Percentiles rank a stretch among this genome's conserved stretches.
phyloP scores from a whole-genome alignment of 2,113 vertebrate species.

The Ciconia maguari region DNA sequence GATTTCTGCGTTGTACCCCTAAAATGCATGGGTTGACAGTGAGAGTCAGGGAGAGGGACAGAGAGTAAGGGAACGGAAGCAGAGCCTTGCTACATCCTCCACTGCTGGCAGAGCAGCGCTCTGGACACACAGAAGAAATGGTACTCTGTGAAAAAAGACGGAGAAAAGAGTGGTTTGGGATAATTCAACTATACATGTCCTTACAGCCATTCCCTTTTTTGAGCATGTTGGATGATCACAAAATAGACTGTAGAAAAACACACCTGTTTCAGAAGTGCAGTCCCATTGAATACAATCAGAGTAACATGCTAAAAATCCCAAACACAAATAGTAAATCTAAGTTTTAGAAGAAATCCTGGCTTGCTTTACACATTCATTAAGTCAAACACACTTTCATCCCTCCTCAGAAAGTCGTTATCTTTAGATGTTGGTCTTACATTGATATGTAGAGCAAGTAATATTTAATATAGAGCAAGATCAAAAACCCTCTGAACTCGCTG shows the following conservation, averaged over 20 bases:
- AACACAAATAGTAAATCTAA: not conserved
- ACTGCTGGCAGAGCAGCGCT: not conserved
- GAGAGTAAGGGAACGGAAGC: not conserved
- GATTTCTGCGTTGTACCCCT: not conserved
- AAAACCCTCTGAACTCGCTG: not conserved
- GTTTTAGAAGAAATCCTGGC: not conserved
- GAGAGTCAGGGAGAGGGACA: not conserved
- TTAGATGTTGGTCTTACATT: not conserved
- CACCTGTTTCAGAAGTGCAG: not conserved
- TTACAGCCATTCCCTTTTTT: not conserved
- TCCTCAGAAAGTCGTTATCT: not conserved
- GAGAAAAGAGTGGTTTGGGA: not conserved
- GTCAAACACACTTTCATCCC: not conserved
- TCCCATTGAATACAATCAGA: not conserved
- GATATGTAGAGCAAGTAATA: not conserved
- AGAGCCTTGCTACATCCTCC: not conserved
- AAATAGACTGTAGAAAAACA: not conserved
- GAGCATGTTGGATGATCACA: not conserved
- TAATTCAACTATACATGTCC: accelerated
- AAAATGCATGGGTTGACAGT: not conserved
- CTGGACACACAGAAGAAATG: not conserved
- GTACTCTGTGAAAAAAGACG: not conserved
- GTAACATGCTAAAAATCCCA: not conserved
- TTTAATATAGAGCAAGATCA: not conserved
- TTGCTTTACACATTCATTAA: not conserved